Base-by-base conservation (phyloP, 1,140 invertebrate genomes). In the Drosophila pseudoobscura region DNA sequence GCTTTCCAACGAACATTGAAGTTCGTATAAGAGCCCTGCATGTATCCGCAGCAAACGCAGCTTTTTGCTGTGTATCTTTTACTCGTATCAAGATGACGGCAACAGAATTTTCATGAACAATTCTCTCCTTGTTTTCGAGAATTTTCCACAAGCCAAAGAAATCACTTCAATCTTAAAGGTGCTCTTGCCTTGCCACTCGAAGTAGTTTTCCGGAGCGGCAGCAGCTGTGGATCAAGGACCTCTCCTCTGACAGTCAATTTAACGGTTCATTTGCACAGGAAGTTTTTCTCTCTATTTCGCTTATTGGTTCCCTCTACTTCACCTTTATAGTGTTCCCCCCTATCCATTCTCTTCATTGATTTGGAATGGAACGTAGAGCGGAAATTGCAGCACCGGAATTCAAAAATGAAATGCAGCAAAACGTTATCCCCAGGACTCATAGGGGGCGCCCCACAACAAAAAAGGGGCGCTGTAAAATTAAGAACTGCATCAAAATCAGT, bases 251-350 rank as follows among this genome's bases (percentile, higher is more conserved):
- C 69, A 77, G 49, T 73, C 64, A 85, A 87, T 82, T 85, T 87
- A 87, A 75, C 83, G 78, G 68, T 87, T 80, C 82, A 87, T 87
- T 85, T 82, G 71, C 71, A 70, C 72, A 83, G 62, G 66, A 50
- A 69, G 56, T 69, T 57, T 45, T 41, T 17, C 56, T 13, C 26
- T 15, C 47, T 39, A 45, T 35, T 65, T 39, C 29, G n/a, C 6
- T 66, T 47, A 22, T 56, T 69, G 43, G 17, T 56, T 49, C 24
- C 20, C 15, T 20, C 69, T 26, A 43, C 49, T 68, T 57, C 26
- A 22, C 62, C 64, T 39, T 3, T 35, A 11, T 11, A 35, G 11
- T 35, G 8, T 26, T 26, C 5, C 24, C 24, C 24, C 24, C 24
- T 26, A 26, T 26, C 24, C 0, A 4, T 35, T 35, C 31, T 35